Percentiles rank a stretch among this genome's conserved stretches.
phyloP scores from a whole-genome alignment of 2,113 vertebrate genomes.

The Malurus cyaneus region DNA sequence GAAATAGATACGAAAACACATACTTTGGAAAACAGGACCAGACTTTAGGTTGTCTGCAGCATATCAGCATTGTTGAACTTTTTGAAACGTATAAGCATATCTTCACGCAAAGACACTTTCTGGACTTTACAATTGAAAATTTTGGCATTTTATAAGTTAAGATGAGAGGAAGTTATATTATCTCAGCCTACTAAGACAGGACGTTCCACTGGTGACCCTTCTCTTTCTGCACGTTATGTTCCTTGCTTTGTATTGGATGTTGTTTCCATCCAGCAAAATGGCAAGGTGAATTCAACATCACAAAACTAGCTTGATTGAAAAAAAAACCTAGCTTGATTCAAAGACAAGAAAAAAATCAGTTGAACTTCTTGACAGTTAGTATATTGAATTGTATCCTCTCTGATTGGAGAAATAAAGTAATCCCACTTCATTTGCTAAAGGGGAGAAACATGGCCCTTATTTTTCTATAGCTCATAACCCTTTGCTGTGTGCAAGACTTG shows the following conservation, averaged over 20 bases:
- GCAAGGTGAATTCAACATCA: neutral
- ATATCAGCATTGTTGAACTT: neutral
- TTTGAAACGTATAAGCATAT: neutral
- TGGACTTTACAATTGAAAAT: neutral
- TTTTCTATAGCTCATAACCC: neutral
- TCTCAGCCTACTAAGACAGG: neutral
- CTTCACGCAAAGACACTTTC: neutral
- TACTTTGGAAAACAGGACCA: neutral
- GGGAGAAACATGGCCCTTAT: neutral
- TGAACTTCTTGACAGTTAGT: neutral
- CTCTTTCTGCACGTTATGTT: neutral
- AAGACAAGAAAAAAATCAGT: neutral
- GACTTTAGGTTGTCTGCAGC: neutral
- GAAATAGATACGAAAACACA: accelerated
- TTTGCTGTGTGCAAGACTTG: neutral
- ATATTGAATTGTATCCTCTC: neutral
- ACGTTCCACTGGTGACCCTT: neutral
- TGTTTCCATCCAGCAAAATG: neutral
- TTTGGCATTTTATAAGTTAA: neutral
- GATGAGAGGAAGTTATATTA: neutral
- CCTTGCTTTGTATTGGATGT: neutral
- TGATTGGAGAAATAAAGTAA: neutral
- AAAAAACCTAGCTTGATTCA: too few relatives aligned
- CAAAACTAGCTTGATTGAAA: neutral
- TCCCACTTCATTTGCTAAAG: neutral